Base-by-base conservation (phyloP, 2,888 invertebrate species). In the Agonopterix heracliana region DNA sequence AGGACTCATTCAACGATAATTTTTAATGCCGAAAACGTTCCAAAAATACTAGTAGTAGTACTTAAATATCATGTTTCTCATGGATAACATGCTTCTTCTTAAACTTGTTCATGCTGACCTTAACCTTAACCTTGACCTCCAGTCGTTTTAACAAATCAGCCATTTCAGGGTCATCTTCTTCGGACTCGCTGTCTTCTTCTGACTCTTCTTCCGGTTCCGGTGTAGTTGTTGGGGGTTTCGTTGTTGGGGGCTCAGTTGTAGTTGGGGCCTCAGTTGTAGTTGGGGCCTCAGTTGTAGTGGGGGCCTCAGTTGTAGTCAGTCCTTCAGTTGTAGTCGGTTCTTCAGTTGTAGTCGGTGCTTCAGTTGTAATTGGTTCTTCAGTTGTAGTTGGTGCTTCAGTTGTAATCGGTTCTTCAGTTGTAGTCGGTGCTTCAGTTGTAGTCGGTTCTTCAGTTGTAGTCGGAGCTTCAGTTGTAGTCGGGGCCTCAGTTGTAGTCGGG, bases 81-180 rank as follows among this genome's bases (percentile, higher is more conserved):
- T 54, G 52, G 35, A 51, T 46, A 34, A 50, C 47, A 13, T 53
- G 36, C 52, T 69, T 71, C 4, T 64, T 65, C 35, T 67, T 67
- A 51, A 64, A 72, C 51, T 81, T 84, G 55, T 74, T 79, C 49
- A 86, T 51, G 45, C 66, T 71, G 40, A 87, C 81, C 54, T 78
- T 81, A 17, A 86, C 85, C 54, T 81, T 81, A 17, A 87, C 85
- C 56, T 75, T 72, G 0, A 86, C 76, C 60, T 82, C 74, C 38
- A 87, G 63, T 44, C 71, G 76, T 59, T 86, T 86, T 11, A 83
- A 60, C 7, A 83, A 60, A 35, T 84, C 66, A 0, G 71, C 63
- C 3, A 77, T 40, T 42, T 83, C 75, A 2, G 67, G 65, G 14
- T 77, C 77, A 9, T 75, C 74, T 49, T 74, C 76, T 7, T 66